These are phyloP conservation scores for Galagoides demidoff DNA, from an alignment of 2,797 vertebrate species.

Conservation along the genomic window DNA sequence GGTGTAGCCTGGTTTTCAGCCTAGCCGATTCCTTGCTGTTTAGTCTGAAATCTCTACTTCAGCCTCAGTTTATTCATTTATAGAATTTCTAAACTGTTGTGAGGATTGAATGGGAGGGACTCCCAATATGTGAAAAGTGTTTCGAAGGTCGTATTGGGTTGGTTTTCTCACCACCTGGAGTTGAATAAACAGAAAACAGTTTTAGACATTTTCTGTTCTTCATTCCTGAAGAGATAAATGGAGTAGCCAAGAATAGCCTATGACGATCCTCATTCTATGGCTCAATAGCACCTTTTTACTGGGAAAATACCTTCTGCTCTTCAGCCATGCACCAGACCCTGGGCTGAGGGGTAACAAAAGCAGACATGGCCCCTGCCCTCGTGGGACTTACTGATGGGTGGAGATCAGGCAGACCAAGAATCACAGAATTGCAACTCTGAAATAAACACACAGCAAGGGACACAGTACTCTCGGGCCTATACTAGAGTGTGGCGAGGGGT, in stretches of 20 bases:
- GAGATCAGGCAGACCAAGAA: background rate
- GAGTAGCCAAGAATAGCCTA: background rate
- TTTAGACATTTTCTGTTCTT: conserved; percentile 1
- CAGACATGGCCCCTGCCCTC: background rate
- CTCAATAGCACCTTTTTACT: background rate
- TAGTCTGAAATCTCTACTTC: background rate
- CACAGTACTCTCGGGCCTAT: background rate
- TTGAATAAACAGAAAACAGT: background rate
- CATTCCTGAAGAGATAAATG: background rate
- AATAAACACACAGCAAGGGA: background rate
- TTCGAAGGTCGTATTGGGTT: background rate
- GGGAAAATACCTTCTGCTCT: background rate
- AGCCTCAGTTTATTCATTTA: background rate
- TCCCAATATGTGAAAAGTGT: background rate
- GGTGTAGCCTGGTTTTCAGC: accelerated
- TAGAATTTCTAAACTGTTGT: background rate
- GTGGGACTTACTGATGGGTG: accelerated
- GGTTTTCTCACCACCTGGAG: background rate
- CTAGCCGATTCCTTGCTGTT: accelerated
- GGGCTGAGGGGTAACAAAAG: accelerated
- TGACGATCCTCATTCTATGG: accelerated
- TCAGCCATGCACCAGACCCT: background rate
- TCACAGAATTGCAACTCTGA: background rate
- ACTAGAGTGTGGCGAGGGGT: accelerated
- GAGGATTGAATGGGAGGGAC: background rate